Evolutionary conservation across 2,113 vertebrate species (phyloP), one percentile per base, ranked within the genome.

Genomic region (Pedetes capensis): DNA sequence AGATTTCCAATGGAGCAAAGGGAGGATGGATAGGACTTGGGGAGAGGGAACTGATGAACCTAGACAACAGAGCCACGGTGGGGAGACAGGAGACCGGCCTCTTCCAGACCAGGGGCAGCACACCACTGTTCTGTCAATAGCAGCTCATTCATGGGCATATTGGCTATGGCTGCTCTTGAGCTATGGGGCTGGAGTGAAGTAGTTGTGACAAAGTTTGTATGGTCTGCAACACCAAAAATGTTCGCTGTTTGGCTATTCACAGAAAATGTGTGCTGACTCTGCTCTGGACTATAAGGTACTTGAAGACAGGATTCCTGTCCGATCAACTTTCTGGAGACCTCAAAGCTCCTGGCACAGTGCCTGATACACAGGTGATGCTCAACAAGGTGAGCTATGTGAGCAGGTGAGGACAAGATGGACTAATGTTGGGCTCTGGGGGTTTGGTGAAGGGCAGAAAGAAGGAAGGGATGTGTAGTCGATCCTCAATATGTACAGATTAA

Each of bases 391-490:
- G 11, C 18, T 42, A 3, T 18, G 20, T 49, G 84, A 59, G 42
- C 85, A 55, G 42, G 27, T 29, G 17, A 78, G 63, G 6, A 79
- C 42, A 18, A 68, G 32, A 14, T 27, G 25, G 61, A 11, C 39
- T 34, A 14, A 32, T 10, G 47, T 16, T 29, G 51, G 84, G 49
- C 34, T 25, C 2, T 17, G 14, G 51, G 14, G 37, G 14, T 79
- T 44, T 34, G n/a, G 32, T 66, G 55, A 44, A 32, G 18, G 37
- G 44, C 71, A 39, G n/a, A 44, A 71, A 44, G 44, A 37, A 55
- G 32, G 10, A 18, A n/a, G 37, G 14, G 32, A 4, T 2, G 29
- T 2, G 6, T 10, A 27, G 10, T 20, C 8, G 3, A 29, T 10
- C 55, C 27, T 44, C 3, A 9, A 25, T 61, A 20, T 44, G 8